Evolutionary conservation across 2,888 invertebrate genomes (phyloP).

Genomic region (Dioctria rufipes): DNA sequence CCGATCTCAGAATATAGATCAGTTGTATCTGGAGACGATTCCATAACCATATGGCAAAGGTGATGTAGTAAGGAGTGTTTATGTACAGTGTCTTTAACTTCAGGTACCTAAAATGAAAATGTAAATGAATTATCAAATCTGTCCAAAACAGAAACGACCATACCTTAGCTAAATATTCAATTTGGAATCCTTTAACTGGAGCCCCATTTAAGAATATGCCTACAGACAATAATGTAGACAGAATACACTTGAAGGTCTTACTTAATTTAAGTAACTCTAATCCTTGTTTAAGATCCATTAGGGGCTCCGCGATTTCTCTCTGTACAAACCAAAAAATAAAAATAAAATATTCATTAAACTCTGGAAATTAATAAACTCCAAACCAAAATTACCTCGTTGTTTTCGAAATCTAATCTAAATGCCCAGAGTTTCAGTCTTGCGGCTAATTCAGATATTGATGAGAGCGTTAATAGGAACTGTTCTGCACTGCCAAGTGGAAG

Average conservation of each 20-base stretch:
- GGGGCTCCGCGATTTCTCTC: conserved; percentile 97
- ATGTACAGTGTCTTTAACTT: conserved; percentile 99
- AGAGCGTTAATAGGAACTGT: conserved; percentile 96
- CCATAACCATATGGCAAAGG: conserved; percentile 97
- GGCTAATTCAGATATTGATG: conserved; percentile 95
- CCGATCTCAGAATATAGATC: conserved; percentile 99
- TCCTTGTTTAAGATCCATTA: conserved; percentile 98
- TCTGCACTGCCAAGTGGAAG: conserved; percentile 88
- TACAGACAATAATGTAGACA: conserved; percentile 93
- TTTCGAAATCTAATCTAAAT: conserved; percentile 98
- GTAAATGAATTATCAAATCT: background rate
- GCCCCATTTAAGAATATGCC: conserved; percentile 97
- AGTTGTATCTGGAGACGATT: conserved; percentile 94
- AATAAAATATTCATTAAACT: conserved; percentile 40
- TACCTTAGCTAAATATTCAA: conserved; percentile 94
- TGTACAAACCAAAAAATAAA: conserved; percentile 64
- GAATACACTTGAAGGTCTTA: conserved; percentile 94
- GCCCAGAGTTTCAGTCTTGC: conserved; percentile 97
- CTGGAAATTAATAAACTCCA: background rate
- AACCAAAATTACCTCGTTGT: conserved; percentile 81
- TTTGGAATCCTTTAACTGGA: conserved; percentile 94
- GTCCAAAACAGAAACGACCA: conserved; percentile 3
- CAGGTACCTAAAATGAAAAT: conserved; percentile 78
- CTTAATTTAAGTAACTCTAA: conserved; percentile 92
- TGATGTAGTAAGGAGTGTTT: conserved; percentile 98